Evolutionary conservation across 2,888 invertebrate species (phyloP), one percentile per base, ranked within the genome.

Genomic region (Sipunculus nudus): DNA sequence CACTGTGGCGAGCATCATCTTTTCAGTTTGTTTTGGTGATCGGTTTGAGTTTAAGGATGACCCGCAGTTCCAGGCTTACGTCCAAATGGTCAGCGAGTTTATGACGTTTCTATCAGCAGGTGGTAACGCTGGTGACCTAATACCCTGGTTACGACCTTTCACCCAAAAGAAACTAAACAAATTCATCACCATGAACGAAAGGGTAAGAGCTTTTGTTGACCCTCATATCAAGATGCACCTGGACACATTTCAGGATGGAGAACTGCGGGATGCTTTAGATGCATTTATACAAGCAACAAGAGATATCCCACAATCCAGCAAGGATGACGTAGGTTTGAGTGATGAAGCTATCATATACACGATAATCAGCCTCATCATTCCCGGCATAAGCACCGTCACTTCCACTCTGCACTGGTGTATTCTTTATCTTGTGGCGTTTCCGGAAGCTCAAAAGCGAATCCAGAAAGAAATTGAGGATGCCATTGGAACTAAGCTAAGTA

Each of bases 301-400:
- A 32, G 75, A 73, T 25, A 74, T 67, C 21, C 55, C 68, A 0
- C 60, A 61, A 25, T 71, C 69, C 29, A 74, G 75, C 31, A 75
- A 75, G 31, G 46, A 55, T 1, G 65, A 68, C 3, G 72, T 71
- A 10, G 76, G 75, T 23, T 64, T 78, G 39, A 76, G 75, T 4
- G 71, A 75, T 41, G 72, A 70, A 29, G n/a, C n/a, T 53, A 75
- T 79, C 21, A 53, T 77, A 53, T 69, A 68, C 1, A 79, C 78
- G 1, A 70, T 77, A 8, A 75, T 75, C 55, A 78, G 78, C 41
- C 59, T 77, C 26, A 75, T 79, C 16, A 77, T 75, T 2, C 78
- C 78, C 10, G 80, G 80, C 10, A 76, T 78, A 53, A 78, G 79
- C 56, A 79, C 78, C 23, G 73, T 77, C 26, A 70, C 77, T 6